Conservation (phyloP, 1,140 invertebrate genomes). For the Diabrotica virgifera region DNA sequence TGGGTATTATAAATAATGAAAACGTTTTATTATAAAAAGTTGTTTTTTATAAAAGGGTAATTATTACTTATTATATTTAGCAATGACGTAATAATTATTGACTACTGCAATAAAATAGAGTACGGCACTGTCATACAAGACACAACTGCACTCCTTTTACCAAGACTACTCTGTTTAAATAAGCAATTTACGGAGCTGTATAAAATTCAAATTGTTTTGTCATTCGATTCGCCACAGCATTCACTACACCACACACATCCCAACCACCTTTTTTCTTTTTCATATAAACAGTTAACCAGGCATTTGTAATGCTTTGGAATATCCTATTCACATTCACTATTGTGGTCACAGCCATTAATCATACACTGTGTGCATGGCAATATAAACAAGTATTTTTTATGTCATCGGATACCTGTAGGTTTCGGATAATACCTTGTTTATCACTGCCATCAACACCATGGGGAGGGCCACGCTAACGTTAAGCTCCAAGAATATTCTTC, state of each 20-base stretch:
- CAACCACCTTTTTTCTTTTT: neutral
- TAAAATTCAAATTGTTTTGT: too few species aligned
- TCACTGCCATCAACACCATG: slow-evolving; percentile 49
- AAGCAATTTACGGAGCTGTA: neutral
- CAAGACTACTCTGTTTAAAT: neutral
- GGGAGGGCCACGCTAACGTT: slow-evolving; percentile 23
- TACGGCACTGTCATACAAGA: too few species aligned
- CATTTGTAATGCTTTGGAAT: slow-evolving; percentile 39
- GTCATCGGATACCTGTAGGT: slow-evolving; percentile 50
- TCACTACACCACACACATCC: slow-evolving; percentile 1
- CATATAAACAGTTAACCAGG: slow-evolving; percentile 28
- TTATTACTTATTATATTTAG: too few species aligned
- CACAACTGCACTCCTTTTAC: too few species aligned
- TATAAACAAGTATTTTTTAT: slow-evolving; percentile 51
- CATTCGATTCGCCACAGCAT: neutral
- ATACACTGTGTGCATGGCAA: slow-evolving; percentile 43
- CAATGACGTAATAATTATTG: too few species aligned
- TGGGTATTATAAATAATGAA: too few species aligned
- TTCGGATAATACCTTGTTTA: slow-evolving; percentile 49
- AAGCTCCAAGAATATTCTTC: neutral
- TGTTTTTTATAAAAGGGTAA: too few species aligned
- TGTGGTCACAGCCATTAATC: slow-evolving; percentile 43
- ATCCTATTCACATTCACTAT: slow-evolving; percentile 40
- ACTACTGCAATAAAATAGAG: too few species aligned
- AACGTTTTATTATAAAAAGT: too few species aligned